Evolutionary conservation across 2,888 invertebrate genomes (phyloP), one percentile per base, ranked within the genome.

Genomic region (Drosophila ustulata): DNA sequence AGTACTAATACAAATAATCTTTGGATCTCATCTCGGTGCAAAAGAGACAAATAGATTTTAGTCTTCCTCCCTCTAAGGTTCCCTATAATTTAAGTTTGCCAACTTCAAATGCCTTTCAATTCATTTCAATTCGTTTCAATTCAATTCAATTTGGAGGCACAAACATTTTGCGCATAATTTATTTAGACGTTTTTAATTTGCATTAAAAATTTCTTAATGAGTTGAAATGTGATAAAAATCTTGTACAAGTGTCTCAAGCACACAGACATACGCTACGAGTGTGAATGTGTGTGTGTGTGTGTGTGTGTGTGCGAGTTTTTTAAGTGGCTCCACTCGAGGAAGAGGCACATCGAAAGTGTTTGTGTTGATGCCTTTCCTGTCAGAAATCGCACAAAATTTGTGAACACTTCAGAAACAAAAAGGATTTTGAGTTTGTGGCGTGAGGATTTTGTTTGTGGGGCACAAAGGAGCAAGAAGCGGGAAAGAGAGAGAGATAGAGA

Each of bases 291-390:
- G 65, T 53, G 55, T 47, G 7, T 55, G 8, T 58, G 65, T 53
- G 55, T 47, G 56, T 43, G 52, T 65, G 59, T 64, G 66, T 66
- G 56, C 71, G 30, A 65, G 49, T 72, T 70, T 39, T 18, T 73
- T 53, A 81, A 87, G 84, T 87, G 84, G 59, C 52, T 46, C 56
- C 59, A 75, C 73, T 69, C 59, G 28, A 37, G 67, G 37, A 50
- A 39, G 46, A 69, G 76, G 73, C 80, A 80, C 74, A 75, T 52
- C 68, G 76, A 80, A 91, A 92, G 92, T 92, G 92, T 92, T 92
- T 90, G 86, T 84, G 82, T 91, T 92, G 87, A 90, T 91, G 91
- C 92, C 92, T 92, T 88, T 88, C 90, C 91, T 90, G 92, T 92
- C 91, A 85, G 85, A 92, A 91, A 90, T 91, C 90, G 82, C 89